Conservation (phyloP, 2,113 vertebrate species). For the Panthera tigris region DNA sequence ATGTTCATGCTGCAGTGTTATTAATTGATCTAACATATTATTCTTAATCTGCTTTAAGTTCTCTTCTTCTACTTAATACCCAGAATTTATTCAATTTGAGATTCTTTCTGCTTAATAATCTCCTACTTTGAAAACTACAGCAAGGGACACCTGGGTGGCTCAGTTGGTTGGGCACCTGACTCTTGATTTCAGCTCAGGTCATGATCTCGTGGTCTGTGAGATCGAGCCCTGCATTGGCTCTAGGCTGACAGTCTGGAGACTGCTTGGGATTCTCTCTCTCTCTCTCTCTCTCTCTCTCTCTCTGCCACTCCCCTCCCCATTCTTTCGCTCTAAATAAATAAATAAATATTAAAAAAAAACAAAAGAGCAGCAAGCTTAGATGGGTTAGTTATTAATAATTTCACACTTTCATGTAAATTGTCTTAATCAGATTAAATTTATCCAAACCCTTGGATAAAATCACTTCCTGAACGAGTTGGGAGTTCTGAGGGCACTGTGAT, state of each 20-base stretch:
- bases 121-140: background rate
- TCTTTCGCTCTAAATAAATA: too few species aligned
- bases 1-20: background rate
- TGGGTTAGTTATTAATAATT: background rate
- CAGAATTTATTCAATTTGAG: background rate
- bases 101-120: background rate
- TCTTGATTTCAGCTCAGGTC: too few species aligned
- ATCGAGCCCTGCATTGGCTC: too few species aligned
- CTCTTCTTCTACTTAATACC: background rate
- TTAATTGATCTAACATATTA: background rate
- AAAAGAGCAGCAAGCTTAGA: background rate
- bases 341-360: too few species aligned
- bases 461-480: background rate
- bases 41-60: background rate
- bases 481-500: background rate
- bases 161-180: too few species aligned
- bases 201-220: too few species aligned
- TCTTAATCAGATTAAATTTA: constrained; percentile 12
- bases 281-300: too few species aligned
- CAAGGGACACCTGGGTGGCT: background rate
- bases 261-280: too few species aligned
- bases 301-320: too few species aligned
- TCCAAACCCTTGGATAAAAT: background rate
- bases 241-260: too few species aligned
- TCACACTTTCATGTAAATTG: background rate